Percentiles rank a stretch among this genome's conserved stretches.
phyloP scores from a whole-genome alignment of 2,888 invertebrate genomes.

The Netelia melanura region DNA sequence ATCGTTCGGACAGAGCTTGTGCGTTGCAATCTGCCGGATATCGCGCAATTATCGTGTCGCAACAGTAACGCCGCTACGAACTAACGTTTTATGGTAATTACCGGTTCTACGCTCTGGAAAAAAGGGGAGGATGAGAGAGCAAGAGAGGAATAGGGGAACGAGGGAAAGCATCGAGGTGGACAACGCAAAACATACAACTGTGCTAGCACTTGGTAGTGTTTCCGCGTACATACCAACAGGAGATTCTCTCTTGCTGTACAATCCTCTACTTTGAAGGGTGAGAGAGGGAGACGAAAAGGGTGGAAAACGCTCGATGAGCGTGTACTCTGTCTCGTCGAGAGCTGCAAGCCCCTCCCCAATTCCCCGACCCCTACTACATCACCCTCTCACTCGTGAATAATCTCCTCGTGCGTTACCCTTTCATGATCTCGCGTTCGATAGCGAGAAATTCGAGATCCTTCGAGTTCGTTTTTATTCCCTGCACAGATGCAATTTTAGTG shows the following conservation, averaged over 20 bases:
- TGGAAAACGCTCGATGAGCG: slow-evolving; percentile 36
- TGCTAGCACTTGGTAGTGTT: slow-evolving; percentile 44
- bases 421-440: slow-evolving; percentile 39
- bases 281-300: slow-evolving; percentile 3
- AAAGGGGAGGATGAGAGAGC: not conserved
- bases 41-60: slow-evolving; percentile 72
- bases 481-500: slow-evolving; percentile 4
- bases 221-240: slow-evolving; percentile 56
- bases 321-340: slow-evolving; percentile 27
- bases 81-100: slow-evolving; percentile 73
- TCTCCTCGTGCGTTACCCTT: slow-evolving; percentile 13
- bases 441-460: slow-evolving; percentile 36
- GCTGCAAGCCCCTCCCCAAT: slow-evolving; percentile 24
- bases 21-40: slow-evolving; percentile 73
- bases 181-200: slow-evolving; percentile 33
- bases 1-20: slow-evolving; percentile 58
- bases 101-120: slow-evolving; percentile 53
- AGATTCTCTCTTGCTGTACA: slow-evolving; percentile 48
- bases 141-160: not conserved
- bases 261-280: slow-evolving; percentile 16
- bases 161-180: slow-evolving; percentile 30
- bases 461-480: slow-evolving; percentile 27
- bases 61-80: slow-evolving; percentile 55
- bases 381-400: slow-evolving; percentile 2
- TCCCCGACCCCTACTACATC: not conserved